Evolutionary conservation across 2,888 invertebrate genomes (phyloP).

Genomic region (Melieria crassipennis): DNA sequence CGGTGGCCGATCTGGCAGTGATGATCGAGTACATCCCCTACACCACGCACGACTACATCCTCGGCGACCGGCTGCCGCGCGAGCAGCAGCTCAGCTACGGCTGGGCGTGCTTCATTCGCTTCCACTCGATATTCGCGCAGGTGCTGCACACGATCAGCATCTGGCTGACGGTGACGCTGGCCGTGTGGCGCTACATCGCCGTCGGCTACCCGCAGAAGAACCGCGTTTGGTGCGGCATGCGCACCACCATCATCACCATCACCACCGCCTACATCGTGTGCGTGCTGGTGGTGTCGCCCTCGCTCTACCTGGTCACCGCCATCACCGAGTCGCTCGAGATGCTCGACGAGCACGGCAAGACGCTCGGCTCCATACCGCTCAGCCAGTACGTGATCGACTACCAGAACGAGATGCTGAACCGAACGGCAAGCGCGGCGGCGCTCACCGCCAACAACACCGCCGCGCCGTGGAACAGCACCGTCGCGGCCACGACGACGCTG

Average conservation of each 20-base stretch:
- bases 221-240: constrained; percentile 83
- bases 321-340: constrained; percentile 72
- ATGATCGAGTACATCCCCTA: constrained; percentile 95
- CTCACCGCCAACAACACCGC: constrained; percentile 21
- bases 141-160: constrained; percentile 91
- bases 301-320: constrained; percentile 82
- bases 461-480: not conserved
- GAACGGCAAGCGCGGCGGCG: constrained; percentile 12
- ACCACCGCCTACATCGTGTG: constrained; percentile 82
- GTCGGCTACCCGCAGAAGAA: constrained; percentile 85
- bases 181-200: constrained; percentile 91
- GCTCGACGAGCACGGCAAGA: constrained; percentile 57
- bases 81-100: constrained; percentile 73
- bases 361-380: constrained; percentile 49
- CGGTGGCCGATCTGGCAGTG: constrained; percentile 92
- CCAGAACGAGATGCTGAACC: constrained; percentile 44
- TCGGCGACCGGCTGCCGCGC: constrained; percentile 66
- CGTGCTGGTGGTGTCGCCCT: constrained; percentile 75
- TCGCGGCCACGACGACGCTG: not conserved
- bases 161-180: constrained; percentile 90
- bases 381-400: constrained; percentile 56
- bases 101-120: constrained; percentile 86
- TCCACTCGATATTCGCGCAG: constrained; percentile 91
- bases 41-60: constrained; percentile 81
- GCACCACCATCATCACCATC: constrained; percentile 80